Conservation (phyloP, 1,140 invertebrate species). For the Belonocnema kinseyi region DNA sequence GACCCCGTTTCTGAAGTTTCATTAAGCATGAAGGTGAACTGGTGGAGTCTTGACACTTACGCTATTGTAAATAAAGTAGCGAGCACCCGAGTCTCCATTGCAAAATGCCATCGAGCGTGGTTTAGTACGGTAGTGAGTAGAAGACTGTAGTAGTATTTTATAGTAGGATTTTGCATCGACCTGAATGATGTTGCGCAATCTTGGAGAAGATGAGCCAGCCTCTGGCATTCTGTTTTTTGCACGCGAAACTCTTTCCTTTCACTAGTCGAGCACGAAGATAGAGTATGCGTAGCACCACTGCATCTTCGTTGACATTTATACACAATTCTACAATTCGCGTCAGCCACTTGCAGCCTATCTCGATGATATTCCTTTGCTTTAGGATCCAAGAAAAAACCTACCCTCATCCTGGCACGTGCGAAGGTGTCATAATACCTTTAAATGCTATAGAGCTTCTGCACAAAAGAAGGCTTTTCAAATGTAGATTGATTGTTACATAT, state of each 20-base stretch:
- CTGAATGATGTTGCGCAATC: constrained; percentile 62
- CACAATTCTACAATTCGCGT: constrained; percentile 19
- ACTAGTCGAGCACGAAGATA: constrained; percentile 48
- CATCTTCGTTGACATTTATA: constrained; percentile 53
- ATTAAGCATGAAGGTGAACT: constrained; percentile 7
- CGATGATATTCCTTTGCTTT: constrained; percentile 7
- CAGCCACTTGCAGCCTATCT: constrained; percentile 33
- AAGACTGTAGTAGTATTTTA: background rate
- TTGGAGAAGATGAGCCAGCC: constrained; percentile 48
- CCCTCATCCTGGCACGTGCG: constrained; percentile 6
- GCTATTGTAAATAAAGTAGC: background rate
- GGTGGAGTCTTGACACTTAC: background rate
- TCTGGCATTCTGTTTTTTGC: constrained; percentile 48
- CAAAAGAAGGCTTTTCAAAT: background rate
- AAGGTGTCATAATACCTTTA: constrained; percentile 24
- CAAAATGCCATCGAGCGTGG: constrained; percentile 44
- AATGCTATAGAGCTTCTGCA: constrained; percentile 1
- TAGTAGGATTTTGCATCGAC: constrained; percentile 38
- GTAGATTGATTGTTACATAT: no score
- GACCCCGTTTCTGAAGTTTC: background rate
- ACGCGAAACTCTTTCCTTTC: constrained; percentile 60
- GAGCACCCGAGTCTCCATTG: background rate
- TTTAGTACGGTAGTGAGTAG: background rate
- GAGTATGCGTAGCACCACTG: constrained; percentile 37
- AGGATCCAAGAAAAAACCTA: background rate